These are phyloP conservation scores for Sparidentex hasta DNA, from an alignment of 2,797 vertebrate species.

Conservation along the genomic window DNA sequence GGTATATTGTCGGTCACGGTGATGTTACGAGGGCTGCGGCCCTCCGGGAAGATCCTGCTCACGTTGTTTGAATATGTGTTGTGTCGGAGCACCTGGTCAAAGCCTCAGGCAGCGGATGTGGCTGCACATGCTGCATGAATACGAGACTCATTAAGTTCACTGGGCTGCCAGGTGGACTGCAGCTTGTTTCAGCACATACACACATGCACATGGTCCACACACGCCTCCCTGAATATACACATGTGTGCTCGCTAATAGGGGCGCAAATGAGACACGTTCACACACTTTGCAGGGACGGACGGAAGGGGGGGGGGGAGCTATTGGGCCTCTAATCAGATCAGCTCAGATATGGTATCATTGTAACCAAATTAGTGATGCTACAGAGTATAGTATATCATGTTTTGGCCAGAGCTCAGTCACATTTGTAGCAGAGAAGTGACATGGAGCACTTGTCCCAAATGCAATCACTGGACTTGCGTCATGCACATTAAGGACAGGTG, in stretches of 20 bases:
- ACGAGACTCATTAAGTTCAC: constrained; percentile 71
- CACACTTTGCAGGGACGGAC: constrained; percentile 45
- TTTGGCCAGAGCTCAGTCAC: constrained; percentile 75
- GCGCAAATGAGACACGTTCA: constrained; percentile 60
- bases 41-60: constrained; percentile 53
- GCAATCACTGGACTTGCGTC: constrained; percentile 76
- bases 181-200: constrained; percentile 51
- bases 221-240: constrained; percentile 32
- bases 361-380: constrained; percentile 80
- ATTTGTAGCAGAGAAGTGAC: constrained; percentile 79
- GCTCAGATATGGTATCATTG: constrained; percentile 74
- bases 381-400: constrained; percentile 79
- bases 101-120: constrained; percentile 67
- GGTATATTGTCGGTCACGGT: constrained; percentile 45
- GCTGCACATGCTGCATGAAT: constrained; percentile 64
- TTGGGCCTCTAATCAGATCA: constrained; percentile 76
- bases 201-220: constrained; percentile 25
- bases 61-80: constrained; percentile 55
- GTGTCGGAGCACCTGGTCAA: constrained; percentile 74
- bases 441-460: constrained; percentile 77
- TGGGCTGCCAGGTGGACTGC: constrained; percentile 75
- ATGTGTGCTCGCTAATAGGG: constrained; percentile 49
- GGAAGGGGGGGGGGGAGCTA: constrained; percentile 43
- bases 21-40: constrained; percentile 44
- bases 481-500: constrained; percentile 71